phyloP scores from a whole-genome alignment of 1,140 invertebrate species.

The Tetramorium simillimum region DNA sequence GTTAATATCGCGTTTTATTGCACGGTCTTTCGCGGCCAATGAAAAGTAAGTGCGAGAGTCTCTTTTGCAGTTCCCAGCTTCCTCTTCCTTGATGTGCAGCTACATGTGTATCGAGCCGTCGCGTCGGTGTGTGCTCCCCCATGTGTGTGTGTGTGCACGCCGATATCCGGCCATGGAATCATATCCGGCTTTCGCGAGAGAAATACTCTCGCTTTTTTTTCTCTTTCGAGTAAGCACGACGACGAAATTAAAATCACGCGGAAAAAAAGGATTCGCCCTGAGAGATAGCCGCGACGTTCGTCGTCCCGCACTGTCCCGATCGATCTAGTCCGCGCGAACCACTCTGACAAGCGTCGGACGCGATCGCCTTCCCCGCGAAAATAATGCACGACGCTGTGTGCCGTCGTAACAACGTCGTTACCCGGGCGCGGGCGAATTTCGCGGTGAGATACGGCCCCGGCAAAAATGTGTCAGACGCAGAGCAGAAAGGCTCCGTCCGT shows the following conservation, averaged over 20 bases:
- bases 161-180: not conserved
- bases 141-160: not conserved
- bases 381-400: constrained; percentile 30
- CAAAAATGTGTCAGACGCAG: constrained; percentile 48
- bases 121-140: not conserved
- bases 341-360: not conserved
- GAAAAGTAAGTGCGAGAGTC: not conserved
- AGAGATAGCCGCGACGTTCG: not conserved
- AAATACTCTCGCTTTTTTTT: not conserved
- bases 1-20: constrained; percentile 58
- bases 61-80: not conserved
- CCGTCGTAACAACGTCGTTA: not conserved
- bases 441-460: not conserved
- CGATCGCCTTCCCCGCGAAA: not conserved
- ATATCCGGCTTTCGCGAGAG: constrained; percentile 21
- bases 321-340: not conserved
- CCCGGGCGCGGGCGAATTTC: not conserved
- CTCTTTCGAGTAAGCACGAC: not conserved
- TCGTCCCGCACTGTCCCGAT: not conserved
- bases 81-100: not conserved
- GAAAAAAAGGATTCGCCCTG: not conserved
- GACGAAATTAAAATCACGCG: constrained; percentile 16
- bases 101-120: not conserved
- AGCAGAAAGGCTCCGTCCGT: not conserved
- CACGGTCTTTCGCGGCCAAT: not conserved